A percentile compares a stretch with the other conserved stretches of the same genome.
These are phyloP conservation scores for Otolemur garnettii DNA, from an alignment of 2,113 vertebrate genomes.

Conservation along the genomic window DNA sequence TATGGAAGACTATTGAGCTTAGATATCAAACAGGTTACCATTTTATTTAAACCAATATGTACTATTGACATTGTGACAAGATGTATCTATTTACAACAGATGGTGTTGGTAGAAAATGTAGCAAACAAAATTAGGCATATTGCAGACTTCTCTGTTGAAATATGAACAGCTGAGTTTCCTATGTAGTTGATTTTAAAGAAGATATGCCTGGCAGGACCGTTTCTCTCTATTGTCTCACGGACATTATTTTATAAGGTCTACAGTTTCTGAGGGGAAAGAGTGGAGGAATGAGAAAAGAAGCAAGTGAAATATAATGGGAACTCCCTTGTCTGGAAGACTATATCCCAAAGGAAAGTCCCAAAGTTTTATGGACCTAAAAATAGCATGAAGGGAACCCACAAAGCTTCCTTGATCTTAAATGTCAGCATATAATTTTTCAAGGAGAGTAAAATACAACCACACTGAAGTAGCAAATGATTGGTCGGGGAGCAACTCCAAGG, in stretches of 20 bases:
- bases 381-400: background rate
- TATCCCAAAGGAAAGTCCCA: background rate
- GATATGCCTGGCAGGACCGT: background rate
- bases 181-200: background rate
- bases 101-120: fast-evolving
- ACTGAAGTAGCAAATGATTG: background rate
- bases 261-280: background rate
- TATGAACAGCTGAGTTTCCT: fast-evolving
- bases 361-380: background rate
- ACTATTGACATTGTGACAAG: background rate
- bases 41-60: background rate
- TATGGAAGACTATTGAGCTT: background rate
- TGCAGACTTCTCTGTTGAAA: background rate
- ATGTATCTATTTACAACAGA: background rate
- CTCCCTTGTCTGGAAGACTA: background rate
- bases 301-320: background rate
- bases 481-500: background rate
- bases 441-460: background rate
- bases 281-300: background rate
- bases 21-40: background rate
- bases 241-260: background rate
- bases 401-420: background rate
- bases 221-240: background rate
- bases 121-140: background rate
- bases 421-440: background rate